Evolutionary conservation across 1,140 invertebrate genomes (phyloP).

Genomic region (Hormaphis cornu): DNA sequence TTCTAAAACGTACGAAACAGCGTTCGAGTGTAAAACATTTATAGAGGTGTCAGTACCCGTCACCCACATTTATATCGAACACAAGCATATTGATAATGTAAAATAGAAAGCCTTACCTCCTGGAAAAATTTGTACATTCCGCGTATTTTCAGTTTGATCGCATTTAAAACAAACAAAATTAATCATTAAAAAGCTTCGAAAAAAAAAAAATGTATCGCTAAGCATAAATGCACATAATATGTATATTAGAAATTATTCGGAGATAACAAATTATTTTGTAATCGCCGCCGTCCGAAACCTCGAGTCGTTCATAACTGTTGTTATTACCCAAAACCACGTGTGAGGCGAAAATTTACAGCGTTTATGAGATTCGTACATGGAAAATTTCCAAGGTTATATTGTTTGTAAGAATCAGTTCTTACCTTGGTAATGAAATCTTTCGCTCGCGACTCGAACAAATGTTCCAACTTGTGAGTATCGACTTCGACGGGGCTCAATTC

Average conservation of each 20-base stretch:
- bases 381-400: no score
- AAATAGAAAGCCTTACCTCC: slow-evolving; percentile 25
- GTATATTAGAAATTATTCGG: neutral
- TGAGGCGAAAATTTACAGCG: slow-evolving; percentile 23
- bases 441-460: slow-evolving; percentile 91
- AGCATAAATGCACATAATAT: slow-evolving; percentile 14
- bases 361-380: no score
- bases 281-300: neutral
- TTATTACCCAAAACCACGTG: slow-evolving; percentile 22
- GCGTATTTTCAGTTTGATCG: slow-evolving; percentile 11
- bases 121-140: slow-evolving; percentile 19
- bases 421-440: slow-evolving; percentile 94
- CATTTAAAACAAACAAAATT: slow-evolving; percentile 34
- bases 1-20: slow-evolving; percentile 53
- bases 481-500: slow-evolving; percentile 72
- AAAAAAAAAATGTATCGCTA: slow-evolving; percentile 1
- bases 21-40: slow-evolving; percentile 34
- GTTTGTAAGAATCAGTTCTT: no score
- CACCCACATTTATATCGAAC: neutral
- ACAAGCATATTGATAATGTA: no score
- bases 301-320: slow-evolving; percentile 3
- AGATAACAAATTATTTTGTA: neutral
- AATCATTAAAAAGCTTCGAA: slow-evolving; percentile 22
- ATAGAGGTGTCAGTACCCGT: slow-evolving; percentile 23
- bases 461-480: slow-evolving; percentile 88